A percentile compares a stretch with the other conserved stretches of the same genome.
Evolutionary conservation across 1,140 invertebrate genomes (phyloP).

Genomic region (Calliopsis andreniformis): DNA sequence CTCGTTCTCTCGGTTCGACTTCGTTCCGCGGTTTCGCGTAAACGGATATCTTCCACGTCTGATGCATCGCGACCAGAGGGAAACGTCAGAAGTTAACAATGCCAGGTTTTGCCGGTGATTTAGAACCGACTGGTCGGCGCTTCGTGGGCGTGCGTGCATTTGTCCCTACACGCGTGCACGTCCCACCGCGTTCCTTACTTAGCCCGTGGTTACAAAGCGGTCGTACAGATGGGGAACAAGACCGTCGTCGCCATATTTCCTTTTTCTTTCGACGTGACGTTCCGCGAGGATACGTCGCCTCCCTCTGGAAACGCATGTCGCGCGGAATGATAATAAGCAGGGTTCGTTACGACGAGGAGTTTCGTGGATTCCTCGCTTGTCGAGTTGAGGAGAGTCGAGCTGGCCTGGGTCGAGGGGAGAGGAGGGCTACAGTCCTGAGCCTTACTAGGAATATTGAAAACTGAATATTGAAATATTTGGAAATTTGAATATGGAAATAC

Average conservation of each 20-base stretch:
- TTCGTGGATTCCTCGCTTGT: conserved; percentile 1
- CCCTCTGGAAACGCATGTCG: conserved; percentile 23
- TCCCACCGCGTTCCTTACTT: conserved; percentile 13
- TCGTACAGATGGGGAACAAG: conserved; percentile 36
- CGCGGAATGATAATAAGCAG: conserved; percentile 26
- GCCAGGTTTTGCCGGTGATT: conserved; percentile 45
- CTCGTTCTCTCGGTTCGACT: background rate
- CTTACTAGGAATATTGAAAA: too few species aligned
- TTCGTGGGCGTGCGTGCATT: conserved; percentile 49
- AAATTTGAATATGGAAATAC: too few species aligned
- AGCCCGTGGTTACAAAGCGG: conserved; percentile 25
- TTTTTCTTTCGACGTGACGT: background rate
- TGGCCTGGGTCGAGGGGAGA: too few species aligned
- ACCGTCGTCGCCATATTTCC: conserved; percentile 1
- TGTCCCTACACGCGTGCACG: conserved; percentile 45
- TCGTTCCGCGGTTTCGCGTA: conserved; percentile 30
- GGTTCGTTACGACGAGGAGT: conserved; percentile 34
- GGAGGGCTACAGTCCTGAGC: too few species aligned
- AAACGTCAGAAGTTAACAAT: conserved; percentile 54
- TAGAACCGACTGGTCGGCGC: conserved; percentile 30
- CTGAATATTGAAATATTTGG: too few species aligned
- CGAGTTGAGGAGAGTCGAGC: background rate
- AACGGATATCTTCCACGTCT: conserved; percentile 37
- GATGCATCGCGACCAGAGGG: conserved; percentile 34
- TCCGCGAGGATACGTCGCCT: background rate